These are phyloP conservation scores for Danio tinwini DNA, from an alignment of 2,797 vertebrate genomes.

Conservation along the genomic window DNA sequence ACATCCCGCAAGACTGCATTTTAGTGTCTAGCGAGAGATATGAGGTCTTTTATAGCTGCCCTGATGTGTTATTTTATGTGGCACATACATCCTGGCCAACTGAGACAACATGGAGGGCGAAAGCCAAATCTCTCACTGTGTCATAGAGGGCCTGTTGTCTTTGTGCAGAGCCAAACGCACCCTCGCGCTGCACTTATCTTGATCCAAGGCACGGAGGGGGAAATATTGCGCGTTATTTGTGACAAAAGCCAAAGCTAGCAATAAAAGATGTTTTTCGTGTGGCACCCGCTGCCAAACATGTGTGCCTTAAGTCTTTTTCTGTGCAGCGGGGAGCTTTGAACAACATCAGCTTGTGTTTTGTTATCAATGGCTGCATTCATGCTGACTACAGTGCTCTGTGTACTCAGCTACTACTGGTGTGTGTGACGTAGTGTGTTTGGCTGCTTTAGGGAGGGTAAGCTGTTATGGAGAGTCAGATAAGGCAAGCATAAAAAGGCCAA, in stretches of 20 bases:
- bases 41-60: conserved; percentile 17
- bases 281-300: conserved; percentile 35
- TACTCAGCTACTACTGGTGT: conserved; percentile 37
- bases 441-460: conserved; percentile 20
- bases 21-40: conserved; percentile 40
- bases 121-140: conserved; percentile 34
- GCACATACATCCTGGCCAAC: conserved; percentile 40
- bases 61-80: conserved; percentile 55
- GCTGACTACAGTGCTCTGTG: conserved; percentile 29
- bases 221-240: conserved; percentile 51
- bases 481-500: conserved; percentile 51
- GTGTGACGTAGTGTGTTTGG: conserved; percentile 36
- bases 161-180: conserved; percentile 45
- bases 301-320: conserved; percentile 29
- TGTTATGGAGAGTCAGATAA: conserved; percentile 52
- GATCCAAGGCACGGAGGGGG: conserved; percentile 48
- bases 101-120: conserved; percentile 21
- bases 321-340: conserved; percentile 43
- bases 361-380: conserved; percentile 60
- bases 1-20: conserved; percentile 30
- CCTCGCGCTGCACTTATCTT: conserved; percentile 55
- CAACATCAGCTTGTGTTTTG: conserved; percentile 54
- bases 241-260: conserved; percentile 45
- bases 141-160: conserved; percentile 56
- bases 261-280: conserved; percentile 57